Evolutionary conservation across 64 coral and sea anemone genomes (phyloP), one percentile per base, ranked within the genome.

Genomic region (Montipora efflorescens): DNA sequence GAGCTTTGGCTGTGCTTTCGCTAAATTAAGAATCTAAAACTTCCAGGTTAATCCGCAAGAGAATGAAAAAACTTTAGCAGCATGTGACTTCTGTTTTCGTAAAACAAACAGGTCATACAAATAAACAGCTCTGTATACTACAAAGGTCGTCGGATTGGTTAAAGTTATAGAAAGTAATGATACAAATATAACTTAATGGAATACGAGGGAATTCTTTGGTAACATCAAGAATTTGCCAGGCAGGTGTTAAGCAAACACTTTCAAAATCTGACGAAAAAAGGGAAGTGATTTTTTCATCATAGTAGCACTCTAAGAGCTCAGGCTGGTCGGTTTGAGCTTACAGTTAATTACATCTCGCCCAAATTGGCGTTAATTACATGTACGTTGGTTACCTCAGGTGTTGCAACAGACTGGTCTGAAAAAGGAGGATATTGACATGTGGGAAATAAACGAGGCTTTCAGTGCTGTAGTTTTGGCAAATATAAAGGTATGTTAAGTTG

Each of bases 371-470:
- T 25, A 25, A 25, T 25, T 55, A 55, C 52, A 8, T 11, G 53
- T 57, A 25, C 25, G 25, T 25, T 57, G 53, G 59, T 20, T 81
- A 36, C 62, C 23, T 76, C 48, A 98, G 97, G 20, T 98, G 59
- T 88, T 98, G 36, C 61, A 96, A 59, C 67, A 88, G 25, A 96
- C 97, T 16, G 74, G 94, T 28, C 86, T 98, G 16, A 95, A 94
- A 64, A 96, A 94, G 19, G 97, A 96, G 14, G 97, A 98, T 57
- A 96, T 98, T 75, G 71, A 83, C 13, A 96, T 98, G 97, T 98
- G 94, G 94, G 97, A 98, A 79, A 98, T 98, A 15, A 98, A 98
- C 75, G 97, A 98, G 79, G 97, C 97, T 18, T 98, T 98, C 45
- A 98, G 97, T 91, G 94, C 97, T 66, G 97, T 98, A n/a, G 94